Percentiles rank a stretch among this genome's conserved stretches.
Evolutionary conservation across 1,140 invertebrate species (phyloP).

Genomic region (Bombyx mandarina): DNA sequence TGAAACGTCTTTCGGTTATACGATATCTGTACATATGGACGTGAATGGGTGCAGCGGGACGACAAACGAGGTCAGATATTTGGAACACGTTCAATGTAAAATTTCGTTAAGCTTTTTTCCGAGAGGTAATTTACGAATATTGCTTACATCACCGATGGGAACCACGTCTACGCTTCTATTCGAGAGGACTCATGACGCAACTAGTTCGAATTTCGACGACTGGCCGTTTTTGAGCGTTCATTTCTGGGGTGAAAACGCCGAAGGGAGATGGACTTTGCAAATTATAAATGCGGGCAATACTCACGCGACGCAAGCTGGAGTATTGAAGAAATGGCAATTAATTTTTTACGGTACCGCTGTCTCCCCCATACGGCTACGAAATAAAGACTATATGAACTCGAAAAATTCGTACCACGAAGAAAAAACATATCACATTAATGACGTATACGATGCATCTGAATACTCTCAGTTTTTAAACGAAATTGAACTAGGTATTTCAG

Average conservation of each 20-base stretch:
- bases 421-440: slow-evolving; percentile 64
- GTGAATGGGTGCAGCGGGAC: slow-evolving; percentile 88
- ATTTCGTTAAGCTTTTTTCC: slow-evolving; percentile 90
- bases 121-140: slow-evolving; percentile 87
- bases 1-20: slow-evolving; percentile 79
- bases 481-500: slow-evolving; percentile 72
- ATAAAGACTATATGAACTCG: slow-evolving; percentile 67
- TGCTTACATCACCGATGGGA: slow-evolving; percentile 90
- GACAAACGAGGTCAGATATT: slow-evolving; percentile 88
- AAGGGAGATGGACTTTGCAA: slow-evolving; percentile 92
- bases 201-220: slow-evolving; percentile 93
- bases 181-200: slow-evolving; percentile 88
- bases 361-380: slow-evolving; percentile 80
- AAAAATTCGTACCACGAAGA: slow-evolving; percentile 45
- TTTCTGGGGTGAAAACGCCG: slow-evolving; percentile 94
- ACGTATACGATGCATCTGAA: slow-evolving; percentile 65
- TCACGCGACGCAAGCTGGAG: slow-evolving; percentile 85
- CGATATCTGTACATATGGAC: slow-evolving; percentile 83
- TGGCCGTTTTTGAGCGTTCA: slow-evolving; percentile 98
- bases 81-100: slow-evolving; percentile 95
- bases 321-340: slow-evolving; percentile 91
- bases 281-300: slow-evolving; percentile 89
- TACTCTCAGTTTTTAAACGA: slow-evolving; percentile 73
- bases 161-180: slow-evolving; percentile 90
- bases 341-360: slow-evolving; percentile 91